A percentile compares a stretch with the other conserved stretches of the same genome.
Evolutionary conservation across 2,113 vertebrate genomes (phyloP).

Genomic region (Hyaena hyaena): DNA sequence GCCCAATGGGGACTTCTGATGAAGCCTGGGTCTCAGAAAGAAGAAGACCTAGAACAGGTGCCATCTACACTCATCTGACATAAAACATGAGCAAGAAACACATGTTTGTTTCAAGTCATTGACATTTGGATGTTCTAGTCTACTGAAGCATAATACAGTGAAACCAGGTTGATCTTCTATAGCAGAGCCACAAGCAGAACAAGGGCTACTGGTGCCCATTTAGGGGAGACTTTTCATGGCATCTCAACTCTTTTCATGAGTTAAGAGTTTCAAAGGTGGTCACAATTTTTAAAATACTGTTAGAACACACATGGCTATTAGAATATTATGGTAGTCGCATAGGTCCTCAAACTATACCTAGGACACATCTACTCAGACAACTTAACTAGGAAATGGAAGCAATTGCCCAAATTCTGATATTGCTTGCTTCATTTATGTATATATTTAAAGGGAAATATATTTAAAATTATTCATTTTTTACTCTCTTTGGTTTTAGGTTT

Average conservation of each 20-base stretch:
- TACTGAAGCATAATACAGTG: background rate
- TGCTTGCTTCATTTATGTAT: background rate
- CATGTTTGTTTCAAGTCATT: background rate
- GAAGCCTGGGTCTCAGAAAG: background rate
- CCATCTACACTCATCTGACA: background rate
- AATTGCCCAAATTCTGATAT: background rate
- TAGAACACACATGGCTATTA: slow-evolving; percentile 1
- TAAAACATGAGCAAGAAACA: background rate
- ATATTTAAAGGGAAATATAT: slow-evolving; percentile 41
- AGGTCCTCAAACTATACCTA: background rate
- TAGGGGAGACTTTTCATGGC: background rate
- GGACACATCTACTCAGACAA: background rate
- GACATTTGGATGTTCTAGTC: background rate
- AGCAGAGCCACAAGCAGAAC: background rate
- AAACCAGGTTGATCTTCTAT: background rate
- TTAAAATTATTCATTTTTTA: slow-evolving; percentile 26
- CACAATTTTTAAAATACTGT: background rate
- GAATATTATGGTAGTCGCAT: slow-evolving; percentile 25
- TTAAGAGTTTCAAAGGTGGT: background rate
- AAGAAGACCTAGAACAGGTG: background rate
- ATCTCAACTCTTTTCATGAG: background rate
- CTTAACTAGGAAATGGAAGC: slow-evolving; percentile 2
- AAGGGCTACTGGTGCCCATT: background rate
- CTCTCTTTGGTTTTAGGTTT: slow-evolving; percentile 35
- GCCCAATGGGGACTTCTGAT: background rate